Conservation (phyloP, 1,140 invertebrate species). For the Drosophila repletoides region DNA sequence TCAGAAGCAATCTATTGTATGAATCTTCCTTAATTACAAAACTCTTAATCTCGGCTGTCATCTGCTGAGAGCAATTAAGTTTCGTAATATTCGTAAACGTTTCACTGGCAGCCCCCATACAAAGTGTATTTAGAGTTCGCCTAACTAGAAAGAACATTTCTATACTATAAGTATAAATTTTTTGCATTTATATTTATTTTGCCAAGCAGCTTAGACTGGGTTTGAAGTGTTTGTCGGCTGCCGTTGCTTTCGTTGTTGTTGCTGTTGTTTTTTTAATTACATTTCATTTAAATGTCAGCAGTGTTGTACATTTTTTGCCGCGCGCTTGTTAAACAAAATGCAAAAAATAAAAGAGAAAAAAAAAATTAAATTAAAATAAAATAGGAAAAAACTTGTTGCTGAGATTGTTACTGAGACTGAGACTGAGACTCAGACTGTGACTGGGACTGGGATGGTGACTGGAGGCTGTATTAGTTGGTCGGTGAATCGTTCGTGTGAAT, state of each 20-base stretch:
- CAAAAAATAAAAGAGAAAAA: slow-evolving; percentile 21
- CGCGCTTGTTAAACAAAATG: slow-evolving; percentile 41
- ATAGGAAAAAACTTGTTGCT: slow-evolving; percentile 50
- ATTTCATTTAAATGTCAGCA: slow-evolving; percentile 71
- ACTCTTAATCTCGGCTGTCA: too few relatives aligned
- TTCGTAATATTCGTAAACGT: too few relatives aligned
- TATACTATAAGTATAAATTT: neutral
- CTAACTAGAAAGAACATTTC: too few relatives aligned
- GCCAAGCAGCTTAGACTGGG: slow-evolving; percentile 15
- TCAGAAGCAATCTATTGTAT: too few relatives aligned
- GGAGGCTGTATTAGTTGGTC: slow-evolving; percentile 17
- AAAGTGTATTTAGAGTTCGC: too few relatives aligned
- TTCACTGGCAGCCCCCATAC: too few relatives aligned
- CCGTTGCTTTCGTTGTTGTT: slow-evolving; percentile 11
- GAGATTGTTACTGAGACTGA: slow-evolving; percentile 25
- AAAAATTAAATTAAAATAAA: slow-evolving; percentile 1
- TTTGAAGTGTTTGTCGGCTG: slow-evolving; percentile 24
- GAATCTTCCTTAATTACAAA: too few relatives aligned
- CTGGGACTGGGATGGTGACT: neutral
- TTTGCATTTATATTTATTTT: slow-evolving; percentile 23
- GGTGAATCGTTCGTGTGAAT: slow-evolving; percentile 18
- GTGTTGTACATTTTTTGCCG: slow-evolving; percentile 36
- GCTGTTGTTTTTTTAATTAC: slow-evolving; percentile 47
- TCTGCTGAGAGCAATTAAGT: too few relatives aligned
- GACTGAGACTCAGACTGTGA: neutral